Conservation (phyloP, 2,888 invertebrate species). For the Dascillus cervinus region DNA sequence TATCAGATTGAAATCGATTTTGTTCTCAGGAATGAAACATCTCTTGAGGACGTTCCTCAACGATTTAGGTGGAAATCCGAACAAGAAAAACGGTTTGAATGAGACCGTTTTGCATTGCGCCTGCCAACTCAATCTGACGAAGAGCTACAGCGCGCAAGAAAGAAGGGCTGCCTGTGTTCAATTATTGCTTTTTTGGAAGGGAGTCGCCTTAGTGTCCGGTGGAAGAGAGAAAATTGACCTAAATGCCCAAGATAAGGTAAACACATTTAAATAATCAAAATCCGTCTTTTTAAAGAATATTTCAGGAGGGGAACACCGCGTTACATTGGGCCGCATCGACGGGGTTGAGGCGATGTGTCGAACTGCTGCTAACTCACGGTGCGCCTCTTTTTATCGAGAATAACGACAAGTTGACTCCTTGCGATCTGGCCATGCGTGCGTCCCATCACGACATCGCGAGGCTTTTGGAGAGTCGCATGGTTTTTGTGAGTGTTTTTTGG, state of each 20-base stretch:
- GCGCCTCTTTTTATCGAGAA: slow-evolving; percentile 57
- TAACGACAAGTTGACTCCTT: slow-evolving; percentile 54
- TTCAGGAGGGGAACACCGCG: slow-evolving; percentile 56
- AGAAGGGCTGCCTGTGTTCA: slow-evolving; percentile 54
- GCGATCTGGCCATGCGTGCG: slow-evolving; percentile 55
- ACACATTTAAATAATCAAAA: slow-evolving; percentile 8
- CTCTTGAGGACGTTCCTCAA: slow-evolving; percentile 55
- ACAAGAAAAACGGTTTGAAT: slow-evolving; percentile 56
- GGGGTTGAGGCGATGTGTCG: slow-evolving; percentile 55
- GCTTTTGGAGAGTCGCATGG: slow-evolving; percentile 59
- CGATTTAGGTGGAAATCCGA: slow-evolving; percentile 59
- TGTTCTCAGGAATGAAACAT: slow-evolving; percentile 47
- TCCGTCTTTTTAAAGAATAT: slow-evolving; percentile 5
- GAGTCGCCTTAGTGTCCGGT: slow-evolving; percentile 46
- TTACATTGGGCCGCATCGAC: slow-evolving; percentile 58
- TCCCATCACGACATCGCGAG: slow-evolving; percentile 55
- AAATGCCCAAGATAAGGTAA: slow-evolving; percentile 52
- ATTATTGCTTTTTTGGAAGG: slow-evolving; percentile 55
- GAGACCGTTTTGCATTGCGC: slow-evolving; percentile 57
- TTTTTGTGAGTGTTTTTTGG: slow-evolving; percentile 47
- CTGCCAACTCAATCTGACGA: slow-evolving; percentile 46
- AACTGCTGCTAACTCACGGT: slow-evolving; percentile 51
- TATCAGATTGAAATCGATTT: not conserved
- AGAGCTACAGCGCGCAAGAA: slow-evolving; percentile 49
- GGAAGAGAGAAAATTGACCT: slow-evolving; percentile 52